Base-by-base conservation (phyloP, 2,888 invertebrate species). In the Alviniconcha strummeri region DNA sequence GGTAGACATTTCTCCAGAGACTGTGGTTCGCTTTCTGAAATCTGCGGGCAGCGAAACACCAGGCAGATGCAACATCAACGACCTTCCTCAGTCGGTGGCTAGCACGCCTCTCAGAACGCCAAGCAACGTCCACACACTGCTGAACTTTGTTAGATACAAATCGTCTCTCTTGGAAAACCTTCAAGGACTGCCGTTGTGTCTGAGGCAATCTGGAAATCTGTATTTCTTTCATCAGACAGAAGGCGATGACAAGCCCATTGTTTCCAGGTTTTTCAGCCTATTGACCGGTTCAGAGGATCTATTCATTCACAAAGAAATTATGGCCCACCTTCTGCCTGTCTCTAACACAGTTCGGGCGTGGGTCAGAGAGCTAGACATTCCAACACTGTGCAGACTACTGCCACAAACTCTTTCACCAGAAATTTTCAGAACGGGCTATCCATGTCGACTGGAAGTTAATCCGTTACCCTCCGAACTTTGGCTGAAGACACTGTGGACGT, bases 31-130 rank as follows among this genome's bases (percentile, higher is more conserved):
- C 11, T 85, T 85, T 79, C 64, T 85, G 69, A 85, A 79, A 54
- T 82, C 83, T 36, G 75, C 74, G 17, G 17, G 60, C n/a, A 19
- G n/a, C n/a, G 69, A 72, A 19, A 13, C 15, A 4, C 13, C 15
- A 57, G 83, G 81, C 67, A 55, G n/a, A 54, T 85, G 85, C 75
- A 19, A 88, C 52, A 9, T 79, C 15, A 85, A 15, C 85, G 84
- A 54, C 64, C 56, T 82, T 36, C 76, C 82, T 36, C 19, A 64
- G 64, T 11, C 13, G 1, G 56, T 82, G 13, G 13, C 5, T 4
- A 60, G 54, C 76, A 82, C 82, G 7, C 52, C 36, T 19, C 64
- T 79, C 5, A 19, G 64, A 19, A 19, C 79, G 5, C 8, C 15
- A 11, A 4, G 13, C 36, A 79, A 79, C 17, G 64, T 79, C 19